A percentile compares a stretch with the other conserved stretches of the same genome.
Evolutionary conservation across 64 coral and sea anemone species (phyloP).

Genomic region (Porites australiensis): DNA sequence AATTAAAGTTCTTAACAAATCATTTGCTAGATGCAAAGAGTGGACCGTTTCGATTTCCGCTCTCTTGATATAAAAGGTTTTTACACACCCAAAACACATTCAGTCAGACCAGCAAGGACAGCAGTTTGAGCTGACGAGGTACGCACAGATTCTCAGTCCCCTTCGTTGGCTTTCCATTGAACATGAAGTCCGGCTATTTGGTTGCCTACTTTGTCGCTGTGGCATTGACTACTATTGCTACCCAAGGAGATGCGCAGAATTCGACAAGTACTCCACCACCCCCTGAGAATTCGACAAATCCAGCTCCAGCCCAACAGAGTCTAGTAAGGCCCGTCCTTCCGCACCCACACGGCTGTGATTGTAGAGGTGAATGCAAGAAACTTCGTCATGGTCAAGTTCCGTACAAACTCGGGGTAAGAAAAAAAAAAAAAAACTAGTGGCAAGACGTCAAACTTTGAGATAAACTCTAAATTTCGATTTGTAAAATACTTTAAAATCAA

Average conservation of each 20-base stretch:
- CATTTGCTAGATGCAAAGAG: neutral
- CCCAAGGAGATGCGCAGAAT: too few relatives aligned
- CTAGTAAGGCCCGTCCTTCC: neutral
- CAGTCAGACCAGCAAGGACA: neutral
- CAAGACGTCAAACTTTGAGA: neutral
- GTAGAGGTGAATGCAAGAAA: neutral
- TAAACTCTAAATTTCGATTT: too few relatives aligned
- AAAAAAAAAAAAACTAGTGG: neutral
- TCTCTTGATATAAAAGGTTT: slow-evolving; percentile 10
- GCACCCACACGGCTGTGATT: neutral
- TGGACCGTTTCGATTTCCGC: neutral
- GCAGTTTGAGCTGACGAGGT: neutral
- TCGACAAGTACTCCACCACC: neutral
- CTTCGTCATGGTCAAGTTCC: too few relatives aligned
- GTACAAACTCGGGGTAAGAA: neutral
- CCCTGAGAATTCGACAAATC: neutral
- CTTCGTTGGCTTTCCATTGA: neutral
- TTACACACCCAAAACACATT: neutral
- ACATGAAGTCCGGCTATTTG: neutral
- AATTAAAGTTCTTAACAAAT: neutral
- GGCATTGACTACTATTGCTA: neutral
- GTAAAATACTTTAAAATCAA: too few relatives aligned
- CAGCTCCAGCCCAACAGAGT: too few relatives aligned
- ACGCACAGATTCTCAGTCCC: neutral
- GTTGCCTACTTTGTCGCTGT: neutral